Percentiles rank a stretch among this genome's conserved stretches.
phyloP scores from a whole-genome alignment of 2,113 vertebrate genomes.

The Psittacula cyanocephala region DNA sequence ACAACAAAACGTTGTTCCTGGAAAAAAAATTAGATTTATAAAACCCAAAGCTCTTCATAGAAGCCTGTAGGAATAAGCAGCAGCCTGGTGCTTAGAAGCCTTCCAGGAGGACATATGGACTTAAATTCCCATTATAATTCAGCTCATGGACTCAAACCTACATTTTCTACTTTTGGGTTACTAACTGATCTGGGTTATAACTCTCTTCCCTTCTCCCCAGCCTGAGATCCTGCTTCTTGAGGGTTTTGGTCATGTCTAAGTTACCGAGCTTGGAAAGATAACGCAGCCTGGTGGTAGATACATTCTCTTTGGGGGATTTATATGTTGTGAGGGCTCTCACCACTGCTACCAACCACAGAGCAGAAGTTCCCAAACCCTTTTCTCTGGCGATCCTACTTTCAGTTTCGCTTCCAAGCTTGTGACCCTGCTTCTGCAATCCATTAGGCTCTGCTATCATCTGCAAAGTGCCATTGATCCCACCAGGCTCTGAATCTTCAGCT shows the following conservation, averaged over 20 bases:
- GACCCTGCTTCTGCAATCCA: background rate
- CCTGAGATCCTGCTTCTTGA: background rate
- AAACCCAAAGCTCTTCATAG: background rate
- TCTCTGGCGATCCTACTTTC: background rate
- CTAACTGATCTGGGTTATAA: background rate
- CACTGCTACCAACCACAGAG: background rate
- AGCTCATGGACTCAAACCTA: background rate
- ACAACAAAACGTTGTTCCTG: background rate
- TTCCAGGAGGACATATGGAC: background rate
- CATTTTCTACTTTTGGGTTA: background rate
- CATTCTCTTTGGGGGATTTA: background rate
- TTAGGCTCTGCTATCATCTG: background rate
- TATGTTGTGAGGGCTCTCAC: background rate
- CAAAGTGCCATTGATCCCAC: rapidly evolving
- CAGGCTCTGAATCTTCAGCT: background rate
- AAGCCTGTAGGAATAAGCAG: background rate
- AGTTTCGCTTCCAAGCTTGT: background rate
- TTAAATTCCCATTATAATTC: background rate
- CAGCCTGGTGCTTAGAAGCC: background rate
- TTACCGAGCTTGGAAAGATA: background rate
- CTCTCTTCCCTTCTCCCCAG: background rate
- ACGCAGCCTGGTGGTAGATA: background rate
- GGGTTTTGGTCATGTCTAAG: background rate
- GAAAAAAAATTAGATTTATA: background rate
- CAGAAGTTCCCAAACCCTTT: background rate